These are phyloP conservation scores for Aporophyla lueneburgensis DNA, from an alignment of 2,888 invertebrate genomes.

Conservation along the genomic window DNA sequence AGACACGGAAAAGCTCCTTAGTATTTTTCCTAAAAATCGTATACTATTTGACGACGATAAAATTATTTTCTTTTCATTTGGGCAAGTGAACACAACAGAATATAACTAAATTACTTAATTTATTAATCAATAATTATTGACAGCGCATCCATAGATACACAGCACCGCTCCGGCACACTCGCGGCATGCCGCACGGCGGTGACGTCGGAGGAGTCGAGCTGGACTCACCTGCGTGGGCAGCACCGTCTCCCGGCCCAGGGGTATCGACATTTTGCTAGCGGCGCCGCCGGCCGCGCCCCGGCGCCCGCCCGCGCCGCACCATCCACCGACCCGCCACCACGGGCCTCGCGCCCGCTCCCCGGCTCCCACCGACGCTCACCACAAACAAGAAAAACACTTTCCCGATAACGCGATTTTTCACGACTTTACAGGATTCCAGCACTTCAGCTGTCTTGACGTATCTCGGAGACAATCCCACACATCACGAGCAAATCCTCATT, in stretches of 20 bases:
- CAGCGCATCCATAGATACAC: background rate
- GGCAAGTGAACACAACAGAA: too few relatives aligned
- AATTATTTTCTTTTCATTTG: background rate
- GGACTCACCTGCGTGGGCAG: slow-evolving; percentile 89
- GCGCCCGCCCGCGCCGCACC: slow-evolving; percentile 88
- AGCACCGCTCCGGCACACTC: slow-evolving; percentile 8
- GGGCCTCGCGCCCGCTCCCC: slow-evolving; percentile 77
- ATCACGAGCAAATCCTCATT: slow-evolving; percentile 75
- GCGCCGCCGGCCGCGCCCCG: slow-evolving; percentile 90
- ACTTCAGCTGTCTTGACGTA: slow-evolving; percentile 62
- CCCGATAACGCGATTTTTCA: slow-evolving; percentile 78
- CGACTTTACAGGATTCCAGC: slow-evolving; percentile 69
- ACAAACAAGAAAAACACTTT: slow-evolving; percentile 88
- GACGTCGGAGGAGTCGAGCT: slow-evolving; percentile 54
- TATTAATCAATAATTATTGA: slow-evolving; percentile 4
- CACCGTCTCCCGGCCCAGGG: slow-evolving; percentile 89
- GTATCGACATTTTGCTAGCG: slow-evolving; percentile 90
- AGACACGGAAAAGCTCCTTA: background rate
- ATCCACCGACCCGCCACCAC: slow-evolving; percentile 86
- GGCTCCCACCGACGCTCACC: slow-evolving; percentile 76
- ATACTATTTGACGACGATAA: background rate
- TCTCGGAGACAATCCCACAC: slow-evolving; percentile 70
- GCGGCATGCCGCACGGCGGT: slow-evolving; percentile 2
- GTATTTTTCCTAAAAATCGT: background rate
- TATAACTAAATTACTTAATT: slow-evolving; percentile 1